phyloP scores from a whole-genome alignment of 2,888 invertebrate species.

The Pammene fasciana region DNA sequence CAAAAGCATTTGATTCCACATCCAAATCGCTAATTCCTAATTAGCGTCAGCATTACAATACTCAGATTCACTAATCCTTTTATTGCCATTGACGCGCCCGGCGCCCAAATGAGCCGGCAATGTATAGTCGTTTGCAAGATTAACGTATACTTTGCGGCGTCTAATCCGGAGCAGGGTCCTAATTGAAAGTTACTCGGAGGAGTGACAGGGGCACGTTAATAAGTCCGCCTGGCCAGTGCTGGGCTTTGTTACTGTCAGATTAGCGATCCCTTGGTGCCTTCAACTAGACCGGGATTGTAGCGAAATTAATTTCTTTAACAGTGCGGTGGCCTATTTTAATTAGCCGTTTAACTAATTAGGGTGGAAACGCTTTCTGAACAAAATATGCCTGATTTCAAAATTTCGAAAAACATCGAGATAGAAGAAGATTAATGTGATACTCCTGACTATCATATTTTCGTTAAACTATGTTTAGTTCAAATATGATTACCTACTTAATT shows the following conservation, averaged over 20 bases:
- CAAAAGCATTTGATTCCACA: too few species aligned
- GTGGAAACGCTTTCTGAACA: background rate
- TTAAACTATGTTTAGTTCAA: too few species aligned
- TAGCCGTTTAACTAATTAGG: constrained; percentile 25
- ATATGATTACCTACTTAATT: too few species aligned
- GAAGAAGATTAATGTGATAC: too few species aligned
- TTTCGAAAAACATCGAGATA: background rate
- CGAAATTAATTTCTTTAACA: constrained; percentile 40
- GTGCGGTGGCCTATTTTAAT: constrained; percentile 30
- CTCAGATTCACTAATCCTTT: constrained; percentile 37
- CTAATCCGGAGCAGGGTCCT: constrained; percentile 53
- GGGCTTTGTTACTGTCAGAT: constrained; percentile 67
- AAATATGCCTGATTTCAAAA: background rate
- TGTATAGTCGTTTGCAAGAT: constrained; percentile 39
- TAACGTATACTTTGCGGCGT: constrained; percentile 42
- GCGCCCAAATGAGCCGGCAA: constrained; percentile 38
- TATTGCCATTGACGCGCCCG: constrained; percentile 32
- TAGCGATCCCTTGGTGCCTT: constrained; percentile 62
- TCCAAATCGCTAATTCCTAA: constrained; percentile 17
- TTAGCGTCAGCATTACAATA: constrained; percentile 31
- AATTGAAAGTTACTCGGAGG: constrained; percentile 64
- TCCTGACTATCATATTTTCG: too few species aligned
- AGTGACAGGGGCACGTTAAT: constrained; percentile 65
- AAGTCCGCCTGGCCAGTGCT: constrained; percentile 54
- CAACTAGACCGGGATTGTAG: constrained; percentile 49